A percentile compares a stretch with the other conserved stretches of the same genome.
phyloP scores from a whole-genome alignment of 1,140 invertebrate genomes.

The Nasonia giraulti region DNA sequence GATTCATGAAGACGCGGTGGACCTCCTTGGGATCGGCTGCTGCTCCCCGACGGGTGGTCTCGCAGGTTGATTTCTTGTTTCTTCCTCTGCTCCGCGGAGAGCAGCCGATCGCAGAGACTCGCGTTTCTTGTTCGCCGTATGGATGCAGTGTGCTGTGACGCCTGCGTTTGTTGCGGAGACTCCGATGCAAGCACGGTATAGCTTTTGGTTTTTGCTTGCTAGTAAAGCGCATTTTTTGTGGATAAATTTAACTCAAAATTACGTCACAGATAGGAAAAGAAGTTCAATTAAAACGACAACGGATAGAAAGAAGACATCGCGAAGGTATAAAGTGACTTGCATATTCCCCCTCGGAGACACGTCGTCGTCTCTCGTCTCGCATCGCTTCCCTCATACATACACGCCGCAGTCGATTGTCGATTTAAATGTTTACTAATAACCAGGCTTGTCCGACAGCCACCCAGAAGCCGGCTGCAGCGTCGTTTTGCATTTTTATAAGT shows the following conservation, averaged over 20 bases:
- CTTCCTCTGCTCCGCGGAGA: slow-evolving; percentile 57
- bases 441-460: slow-evolving; percentile 73
- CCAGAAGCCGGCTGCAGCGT: slow-evolving; percentile 67
- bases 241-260: too few relatives aligned
- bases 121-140: not conserved
- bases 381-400: not conserved
- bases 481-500: slow-evolving; percentile 75
- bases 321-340: slow-evolving; percentile 55
- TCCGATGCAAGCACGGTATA: too few relatives aligned
- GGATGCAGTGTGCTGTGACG: not conserved
- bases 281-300: not conserved
- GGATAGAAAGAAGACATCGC: slow-evolving; percentile 42
- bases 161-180: not conserved
- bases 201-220: too few relatives aligned
- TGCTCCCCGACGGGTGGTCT: slow-evolving; percentile 73
- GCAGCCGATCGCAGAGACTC: not conserved
- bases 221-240: too few relatives aligned
- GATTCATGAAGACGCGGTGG: slow-evolving; percentile 74
- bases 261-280: too few relatives aligned
- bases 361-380: not conserved
- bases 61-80: slow-evolving; percentile 74
- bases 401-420: slow-evolving; percentile 67
- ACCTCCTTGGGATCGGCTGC: slow-evolving; percentile 71
- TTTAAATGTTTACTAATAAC: slow-evolving; percentile 77
- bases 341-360: slow-evolving; percentile 59